phyloP scores from a whole-genome alignment of 2,888 invertebrate genomes.

The Hypsopygia costalis region DNA sequence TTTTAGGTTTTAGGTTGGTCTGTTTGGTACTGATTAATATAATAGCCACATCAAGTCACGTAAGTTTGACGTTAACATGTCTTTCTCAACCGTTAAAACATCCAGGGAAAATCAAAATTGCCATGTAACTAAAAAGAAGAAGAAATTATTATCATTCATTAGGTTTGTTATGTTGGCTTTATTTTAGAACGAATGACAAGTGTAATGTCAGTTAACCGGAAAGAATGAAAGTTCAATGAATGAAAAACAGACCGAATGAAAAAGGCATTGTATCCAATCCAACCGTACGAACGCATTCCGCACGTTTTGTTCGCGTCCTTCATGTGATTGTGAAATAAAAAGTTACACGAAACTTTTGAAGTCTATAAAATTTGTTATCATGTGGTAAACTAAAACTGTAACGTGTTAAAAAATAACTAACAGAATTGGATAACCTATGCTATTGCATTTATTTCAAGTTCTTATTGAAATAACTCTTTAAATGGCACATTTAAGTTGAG shows the following conservation, averaged over 20 bases:
- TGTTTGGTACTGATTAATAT: too few relatives aligned
- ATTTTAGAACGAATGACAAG: slow-evolving; percentile 2
- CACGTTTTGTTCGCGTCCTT: slow-evolving; percentile 47
- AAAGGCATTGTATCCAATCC: slow-evolving; percentile 12
- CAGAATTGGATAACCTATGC: background rate
- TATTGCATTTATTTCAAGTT: background rate
- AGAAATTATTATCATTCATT: too few relatives aligned
- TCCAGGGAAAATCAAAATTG: too few relatives aligned
- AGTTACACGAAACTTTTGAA: slow-evolving; percentile 56
- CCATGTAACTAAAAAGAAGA: too few relatives aligned
- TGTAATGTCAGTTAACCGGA: background rate
- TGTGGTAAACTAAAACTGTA: background rate
- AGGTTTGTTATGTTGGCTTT: slow-evolving; percentile 9
- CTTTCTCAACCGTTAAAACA: too few relatives aligned
- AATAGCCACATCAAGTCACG: too few relatives aligned
- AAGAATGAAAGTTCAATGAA: slow-evolving; percentile 1
- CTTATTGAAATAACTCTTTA: slow-evolving; percentile 12
- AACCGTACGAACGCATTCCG: slow-evolving; percentile 16
- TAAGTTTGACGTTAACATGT: too few relatives aligned
- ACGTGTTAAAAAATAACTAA: background rate
- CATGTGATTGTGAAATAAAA: slow-evolving; percentile 43
- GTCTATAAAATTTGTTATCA: slow-evolving; percentile 42
- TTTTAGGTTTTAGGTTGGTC: too few relatives aligned
- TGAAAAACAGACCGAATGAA: background rate
- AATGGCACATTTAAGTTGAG: slow-evolving; percentile 60